Evolutionary conservation across 2,797 vertebrate genomes (phyloP), one percentile per base, ranked within the genome.

Genomic region (Catharus ustulatus): DNA sequence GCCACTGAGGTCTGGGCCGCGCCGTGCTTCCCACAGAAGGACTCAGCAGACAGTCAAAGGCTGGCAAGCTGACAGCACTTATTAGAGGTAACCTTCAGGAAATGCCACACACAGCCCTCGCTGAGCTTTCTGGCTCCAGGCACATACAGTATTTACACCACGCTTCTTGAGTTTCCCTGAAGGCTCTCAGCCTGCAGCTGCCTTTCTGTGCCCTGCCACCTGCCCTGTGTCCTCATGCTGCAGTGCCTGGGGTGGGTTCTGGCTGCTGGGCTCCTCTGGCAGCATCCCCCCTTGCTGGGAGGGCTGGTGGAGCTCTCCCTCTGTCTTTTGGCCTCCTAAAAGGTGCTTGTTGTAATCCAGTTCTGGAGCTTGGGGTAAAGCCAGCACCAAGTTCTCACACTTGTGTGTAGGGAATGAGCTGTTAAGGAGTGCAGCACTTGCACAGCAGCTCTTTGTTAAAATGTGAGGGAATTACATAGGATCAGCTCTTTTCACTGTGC

Each of bases 41-140:
- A 20, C 92, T 91, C 84, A 5, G 84, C 84, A 94, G 95, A 55
- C 83, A 90, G 91, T 68, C 6, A 9, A 57, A 87, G 85, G 86
- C 87, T 93, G 96, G 92, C 95, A 84, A 86, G 67, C 90, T 96
- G 97, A 96, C 97, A 96, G 96, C 90, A 32, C 42, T 73, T 88
- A 80, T 91, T 95, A 95, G 90, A 96, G 93, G 97, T 96, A 96
- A 96, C 95, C 94, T 96, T 97, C 96, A 96, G 96, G 96, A 96
- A 97, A 95, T 97, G 96, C 96, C 96, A 92, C 93, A 68, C 58
- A 5, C 87, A 82, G 94, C 80, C 91, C 87, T 89, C 4, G 6
- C 93, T 81, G 89, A 93, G 94, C 92, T 83, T n/a, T 66, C 90
- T 94, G 94, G 89, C 94, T 96, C 87, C 1, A 5, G 91, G 76